Percentiles rank a stretch among this genome's conserved stretches.
These are phyloP conservation scores for Tethya wilhelma DNA, from an alignment of 37 sponge, comb jelly and placozoan genomes.

Conservation along the genomic window DNA sequence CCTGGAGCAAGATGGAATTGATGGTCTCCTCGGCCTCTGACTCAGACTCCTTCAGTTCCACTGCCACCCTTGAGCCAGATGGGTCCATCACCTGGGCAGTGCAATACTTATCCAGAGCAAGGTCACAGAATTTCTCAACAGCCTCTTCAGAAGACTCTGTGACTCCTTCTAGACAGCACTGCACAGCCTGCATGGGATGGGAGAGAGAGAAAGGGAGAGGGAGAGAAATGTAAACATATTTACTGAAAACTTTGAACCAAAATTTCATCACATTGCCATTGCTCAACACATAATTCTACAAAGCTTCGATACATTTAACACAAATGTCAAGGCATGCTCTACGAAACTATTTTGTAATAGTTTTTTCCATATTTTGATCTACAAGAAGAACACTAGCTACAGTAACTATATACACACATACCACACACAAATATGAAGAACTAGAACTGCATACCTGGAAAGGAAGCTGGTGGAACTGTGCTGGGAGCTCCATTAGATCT, in stretches of 20 bases:
- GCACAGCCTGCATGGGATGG: conserved; percentile 46
- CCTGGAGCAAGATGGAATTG: conserved; percentile 42
- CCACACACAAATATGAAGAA: background rate
- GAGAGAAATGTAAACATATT: too few relatives aligned
- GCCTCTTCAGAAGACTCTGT: conserved; percentile 11
- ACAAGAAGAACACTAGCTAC: background rate
- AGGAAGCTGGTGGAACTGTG: conserved; percentile 55
- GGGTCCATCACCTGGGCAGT: conserved; percentile 53
- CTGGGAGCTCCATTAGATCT: conserved; percentile 45
- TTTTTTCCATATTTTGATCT: too few relatives aligned
- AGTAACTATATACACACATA: background rate
- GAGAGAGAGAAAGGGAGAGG: too few relatives aligned
- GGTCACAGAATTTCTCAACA: conserved; percentile 19
- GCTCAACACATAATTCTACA: too few relatives aligned
- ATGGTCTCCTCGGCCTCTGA: conserved; percentile 29
- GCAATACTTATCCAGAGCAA: conserved; percentile 25
- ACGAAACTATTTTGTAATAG: too few relatives aligned
- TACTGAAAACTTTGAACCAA: too few relatives aligned
- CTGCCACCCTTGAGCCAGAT: conserved; percentile 42
- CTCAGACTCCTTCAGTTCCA: conserved; percentile 56
- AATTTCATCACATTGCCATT: too few relatives aligned
- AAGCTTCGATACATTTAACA: too few relatives aligned
- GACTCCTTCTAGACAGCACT: conserved; percentile 60
- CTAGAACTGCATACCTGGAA: conserved; percentile 46
- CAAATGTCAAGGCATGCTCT: too few relatives aligned